Percentiles rank a stretch among this genome's conserved stretches.
Conservation (phyloP, 2,113 vertebrate genomes). For the Arizona elegans region DNA sequence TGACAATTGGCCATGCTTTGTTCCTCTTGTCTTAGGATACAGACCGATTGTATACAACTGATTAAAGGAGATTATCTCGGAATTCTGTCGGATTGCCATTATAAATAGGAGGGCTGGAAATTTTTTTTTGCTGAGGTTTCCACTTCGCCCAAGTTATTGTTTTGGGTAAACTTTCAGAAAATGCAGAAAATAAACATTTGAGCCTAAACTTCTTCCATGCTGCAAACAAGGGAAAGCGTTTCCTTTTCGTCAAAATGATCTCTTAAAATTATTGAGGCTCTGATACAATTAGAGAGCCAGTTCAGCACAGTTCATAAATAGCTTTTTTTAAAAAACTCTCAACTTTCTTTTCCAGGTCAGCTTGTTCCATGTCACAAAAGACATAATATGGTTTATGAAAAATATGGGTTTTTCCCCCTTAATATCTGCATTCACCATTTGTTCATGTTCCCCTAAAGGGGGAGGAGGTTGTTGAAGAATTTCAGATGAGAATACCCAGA, state of each 20-base stretch:
- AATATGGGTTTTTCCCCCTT: neutral
- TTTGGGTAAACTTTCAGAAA: neutral
- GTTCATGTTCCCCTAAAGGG: neutral
- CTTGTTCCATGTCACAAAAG: neutral
- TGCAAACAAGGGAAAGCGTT: neutral
- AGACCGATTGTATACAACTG: neutral
- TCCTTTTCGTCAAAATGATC: neutral
- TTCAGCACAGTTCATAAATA: neutral
- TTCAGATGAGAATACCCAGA: neutral
- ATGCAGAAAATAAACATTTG: neutral
- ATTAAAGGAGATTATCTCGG: slow-evolving; percentile 28
- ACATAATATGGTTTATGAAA: neutral
- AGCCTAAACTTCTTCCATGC: neutral
- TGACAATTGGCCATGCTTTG: slow-evolving; percentile 36
- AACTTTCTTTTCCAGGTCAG: neutral
- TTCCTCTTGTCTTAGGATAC: neutral
- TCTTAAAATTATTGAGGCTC: neutral
- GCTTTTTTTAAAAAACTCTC: neutral
- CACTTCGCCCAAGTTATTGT: slow-evolving; percentile 12
- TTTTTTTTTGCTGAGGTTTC: neutral
- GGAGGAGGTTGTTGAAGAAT: neutral
- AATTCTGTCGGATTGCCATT: slow-evolving; percentile 19
- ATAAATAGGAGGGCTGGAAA: neutral
- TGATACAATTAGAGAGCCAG: neutral
- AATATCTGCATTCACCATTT: neutral